Base-by-base conservation (phyloP, 2,888 invertebrate genomes). In the Noctua comes region DNA sequence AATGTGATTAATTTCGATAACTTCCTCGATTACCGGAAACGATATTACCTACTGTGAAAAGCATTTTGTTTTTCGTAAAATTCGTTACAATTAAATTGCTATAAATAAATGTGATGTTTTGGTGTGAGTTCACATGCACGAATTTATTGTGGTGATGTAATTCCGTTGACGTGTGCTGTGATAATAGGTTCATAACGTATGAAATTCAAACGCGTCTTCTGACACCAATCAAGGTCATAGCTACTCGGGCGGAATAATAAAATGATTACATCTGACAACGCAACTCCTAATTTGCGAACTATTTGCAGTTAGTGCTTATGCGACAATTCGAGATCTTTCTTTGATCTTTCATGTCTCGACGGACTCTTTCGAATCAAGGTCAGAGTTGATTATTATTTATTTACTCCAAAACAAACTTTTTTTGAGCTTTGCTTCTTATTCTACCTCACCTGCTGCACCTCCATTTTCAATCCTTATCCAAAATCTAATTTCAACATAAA, bases 221-320 rank as follows among this genome's bases (percentile, higher is more conserved):
- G 87, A 87, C 91, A 90, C 87, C 88, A 81, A 85, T 89, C 91
- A 93, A 93, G 93, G 93, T 91, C 92, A 89, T 72, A 80, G 86
- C 81, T 85, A 89, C 88, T 88, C 76, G 78, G 36, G 71, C 77
- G 85, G 91, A 91, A 92, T 92, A 89, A 83, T 82, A 88, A 89
- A 81, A 65, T 68, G 5, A 86, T 86, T 77, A 77, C 51, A 54
- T 66, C 59, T 66, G 70, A 77, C 82, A 68, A 77, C 36, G 77
- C 24, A n/a, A 70, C 77, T 81, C 21, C 6, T 46, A 51, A 66
- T 66, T 80, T 71, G 59, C 31, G 43, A 76, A 62, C 24, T 46
- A 66, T 54, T 68, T 13, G 13, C 18, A 24, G 31, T 36, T 16
- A 4, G 0, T 24, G 62, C 8, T 11, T 11, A 13, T 43, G 4